These are phyloP conservation scores for Limanda limanda DNA, from an alignment of 2,113 vertebrate genomes.

Conservation along the genomic window DNA sequence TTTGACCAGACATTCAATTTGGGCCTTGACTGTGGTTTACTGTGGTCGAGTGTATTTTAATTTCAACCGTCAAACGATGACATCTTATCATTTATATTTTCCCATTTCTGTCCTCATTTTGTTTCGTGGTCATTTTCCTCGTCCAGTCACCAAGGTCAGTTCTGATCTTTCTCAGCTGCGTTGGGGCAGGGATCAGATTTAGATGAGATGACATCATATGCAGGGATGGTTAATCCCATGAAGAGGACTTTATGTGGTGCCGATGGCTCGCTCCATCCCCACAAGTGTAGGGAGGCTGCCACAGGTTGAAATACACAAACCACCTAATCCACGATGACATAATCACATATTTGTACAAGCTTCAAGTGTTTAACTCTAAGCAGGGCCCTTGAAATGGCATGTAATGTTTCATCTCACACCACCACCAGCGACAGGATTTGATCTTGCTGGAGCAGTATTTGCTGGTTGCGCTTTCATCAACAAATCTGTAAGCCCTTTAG, in stretches of 20 bases:
- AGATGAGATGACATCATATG: slow-evolving; percentile 64
- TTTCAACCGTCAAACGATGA: background rate
- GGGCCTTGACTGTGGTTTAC: background rate
- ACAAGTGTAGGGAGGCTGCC: slow-evolving; percentile 26
- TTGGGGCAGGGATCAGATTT: slow-evolving; percentile 64
- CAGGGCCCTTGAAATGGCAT: slow-evolving; percentile 52
- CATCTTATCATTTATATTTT: slow-evolving; percentile 15
- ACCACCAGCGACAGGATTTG: slow-evolving; percentile 30
- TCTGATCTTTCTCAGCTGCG: slow-evolving; percentile 54
- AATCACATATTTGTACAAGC: slow-evolving; percentile 59
- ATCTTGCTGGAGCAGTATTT: slow-evolving; percentile 22
- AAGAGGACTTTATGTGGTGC: slow-evolving; percentile 53
- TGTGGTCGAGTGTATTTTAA: background rate
- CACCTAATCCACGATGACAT: slow-evolving; percentile 64
- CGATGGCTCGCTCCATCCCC: slow-evolving; percentile 33
- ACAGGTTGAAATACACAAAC: slow-evolving; percentile 53
- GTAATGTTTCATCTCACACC: slow-evolving; percentile 34
- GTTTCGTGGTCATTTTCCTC: slow-evolving; percentile 14
- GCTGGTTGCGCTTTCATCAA: slow-evolving; percentile 24
- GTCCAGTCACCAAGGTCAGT: slow-evolving; percentile 19
- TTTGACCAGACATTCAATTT: background rate
- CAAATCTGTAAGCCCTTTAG: slow-evolving; percentile 46
- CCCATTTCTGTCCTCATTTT: background rate
- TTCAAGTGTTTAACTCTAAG: slow-evolving; percentile 52
- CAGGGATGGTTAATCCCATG: slow-evolving; percentile 70